Conservation (phyloP, 2,888 invertebrate genomes). For the Yponomeuta plumbellus region DNA sequence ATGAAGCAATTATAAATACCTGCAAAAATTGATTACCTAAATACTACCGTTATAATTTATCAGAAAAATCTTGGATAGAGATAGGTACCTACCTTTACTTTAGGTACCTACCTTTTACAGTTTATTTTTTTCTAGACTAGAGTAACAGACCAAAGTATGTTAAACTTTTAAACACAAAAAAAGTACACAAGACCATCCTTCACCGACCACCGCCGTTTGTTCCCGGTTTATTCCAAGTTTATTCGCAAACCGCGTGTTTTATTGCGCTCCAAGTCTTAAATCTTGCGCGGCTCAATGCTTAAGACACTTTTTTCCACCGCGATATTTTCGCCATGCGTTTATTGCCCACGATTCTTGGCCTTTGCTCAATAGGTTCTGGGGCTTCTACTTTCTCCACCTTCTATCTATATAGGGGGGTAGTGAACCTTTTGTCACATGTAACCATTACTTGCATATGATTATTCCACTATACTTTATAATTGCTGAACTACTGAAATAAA, state of each 20-base stretch:
- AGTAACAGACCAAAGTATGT: neutral
- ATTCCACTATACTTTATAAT: too few relatives aligned
- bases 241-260: neutral
- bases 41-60: too few relatives aligned
- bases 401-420: too few relatives aligned
- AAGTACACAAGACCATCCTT: neutral
- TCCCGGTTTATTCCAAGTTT: neutral
- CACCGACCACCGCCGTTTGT: neutral
- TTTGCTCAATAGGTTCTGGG: neutral
- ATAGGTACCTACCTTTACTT: too few relatives aligned
- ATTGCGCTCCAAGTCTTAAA: constrained; percentile 1
- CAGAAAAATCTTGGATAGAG: too few relatives aligned
- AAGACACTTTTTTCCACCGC: neutral
- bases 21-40: too few relatives aligned
- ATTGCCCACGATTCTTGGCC: constrained; percentile 9
- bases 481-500: too few relatives aligned
- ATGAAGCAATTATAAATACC: too few relatives aligned
- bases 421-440: too few relatives aligned
- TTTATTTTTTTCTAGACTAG: too few relatives aligned
- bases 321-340: constrained; percentile 3
- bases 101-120: too few relatives aligned
- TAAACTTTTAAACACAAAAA: neutral
- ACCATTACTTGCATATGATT: too few relatives aligned
- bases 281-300: constrained; percentile 9
- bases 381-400: neutral